These are phyloP conservation scores for Ceyx margarethae DNA, from an alignment of 2,113 vertebrate species.

Conservation along the genomic window DNA sequence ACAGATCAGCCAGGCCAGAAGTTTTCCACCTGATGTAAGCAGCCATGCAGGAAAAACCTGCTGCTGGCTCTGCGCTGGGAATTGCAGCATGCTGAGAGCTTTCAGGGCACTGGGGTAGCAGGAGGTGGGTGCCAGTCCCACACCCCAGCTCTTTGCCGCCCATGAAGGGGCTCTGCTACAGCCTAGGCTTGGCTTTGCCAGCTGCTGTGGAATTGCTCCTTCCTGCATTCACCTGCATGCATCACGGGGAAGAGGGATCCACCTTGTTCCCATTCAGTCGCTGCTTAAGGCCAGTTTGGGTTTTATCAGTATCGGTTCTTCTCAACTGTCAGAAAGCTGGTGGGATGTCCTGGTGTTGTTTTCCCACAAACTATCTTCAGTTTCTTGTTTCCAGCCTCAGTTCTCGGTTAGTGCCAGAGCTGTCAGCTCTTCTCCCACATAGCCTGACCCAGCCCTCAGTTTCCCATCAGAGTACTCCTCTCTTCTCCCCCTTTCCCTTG, in stretches of 20 bases:
- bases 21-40: not conserved
- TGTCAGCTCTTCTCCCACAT: not conserved
- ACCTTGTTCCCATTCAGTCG: not conserved
- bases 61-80: not conserved
- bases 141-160: rapidly evolving
- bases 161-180: not conserved
- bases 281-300: not conserved
- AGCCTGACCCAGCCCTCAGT: not conserved
- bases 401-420: not conserved
- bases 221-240: not conserved
- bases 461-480: not conserved
- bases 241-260: not conserved
- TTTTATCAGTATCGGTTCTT: not conserved
- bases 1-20: not conserved
- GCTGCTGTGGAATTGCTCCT: not conserved
- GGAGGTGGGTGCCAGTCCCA: not conserved
- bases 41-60: not conserved
- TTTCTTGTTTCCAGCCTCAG: not conserved
- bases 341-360: not conserved
- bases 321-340: not conserved
- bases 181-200: not conserved
- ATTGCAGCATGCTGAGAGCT: not conserved
- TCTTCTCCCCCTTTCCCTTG: not conserved
- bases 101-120: not conserved
- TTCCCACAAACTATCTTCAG: not conserved